Base-by-base conservation (phyloP, 1,140 invertebrate species). In the Proales similis region DNA sequence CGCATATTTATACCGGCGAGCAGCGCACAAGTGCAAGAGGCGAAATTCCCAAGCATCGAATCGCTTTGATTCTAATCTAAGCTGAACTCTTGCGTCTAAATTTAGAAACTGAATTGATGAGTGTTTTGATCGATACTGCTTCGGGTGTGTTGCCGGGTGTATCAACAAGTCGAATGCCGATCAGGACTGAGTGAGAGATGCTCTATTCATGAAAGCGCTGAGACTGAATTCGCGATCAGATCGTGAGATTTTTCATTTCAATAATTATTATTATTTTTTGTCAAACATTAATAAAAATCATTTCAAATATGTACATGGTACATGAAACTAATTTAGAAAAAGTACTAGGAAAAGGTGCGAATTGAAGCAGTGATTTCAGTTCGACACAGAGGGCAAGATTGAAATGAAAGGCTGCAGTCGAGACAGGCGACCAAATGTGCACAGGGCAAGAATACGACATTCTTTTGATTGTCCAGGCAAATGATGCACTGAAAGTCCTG, bases 311-410 rank as follows among this genome's bases (percentile, higher is more conserved):
- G 9, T 36, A 36, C 9, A n/a, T n/a, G n/a, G n/a, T n/a, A n/a
- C n/a, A n/a, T n/a, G n/a, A n/a, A n/a, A n/a, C n/a, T n/a, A 53
- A 36, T 53, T 22, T 36, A 20, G 22, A 57, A 36, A 9, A 14
- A 38, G 32, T 12, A 14, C 47, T 61, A 61, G 36, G 39, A 46
- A 45, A 45, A 61, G 33, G 39, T 61, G 14, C 57, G 24, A 5
- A 61, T 45, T 24, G 39, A 38, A 4, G 57, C 57, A 36, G 45
- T 29, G 36, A 61, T 45, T 3, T 11, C n/a, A 17, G n/a, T 5
- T 32, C 57, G 36, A 46, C 57, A 61, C 39, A 61, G 45, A 1
- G 57, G 57, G 38, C 57, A 61, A 14, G 12, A 46, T 46, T 45
- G 39, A 7, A 61, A 19, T 7, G 57, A 22, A 27, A 33, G 39